Base-by-base conservation (phyloP, 2,888 invertebrate genomes). In the Belgica antarctica region DNA sequence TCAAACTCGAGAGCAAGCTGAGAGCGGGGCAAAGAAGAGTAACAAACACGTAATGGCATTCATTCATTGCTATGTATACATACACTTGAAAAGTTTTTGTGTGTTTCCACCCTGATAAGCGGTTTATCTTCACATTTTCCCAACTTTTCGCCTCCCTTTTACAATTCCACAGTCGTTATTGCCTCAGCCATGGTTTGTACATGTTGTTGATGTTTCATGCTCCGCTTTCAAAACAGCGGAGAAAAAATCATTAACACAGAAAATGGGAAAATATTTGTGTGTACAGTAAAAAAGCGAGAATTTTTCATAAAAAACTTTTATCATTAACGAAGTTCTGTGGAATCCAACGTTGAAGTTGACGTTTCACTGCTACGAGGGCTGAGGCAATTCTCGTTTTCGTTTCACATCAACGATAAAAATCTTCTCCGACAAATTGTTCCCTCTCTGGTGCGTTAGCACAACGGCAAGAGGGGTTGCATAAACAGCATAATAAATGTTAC, bases 121-220 rank as follows among this genome's bases (percentile, higher is more conserved):
- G 74, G 76, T 75, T 76, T 76, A 76, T 76, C 76, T 75, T 75
- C 74, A 73, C 74, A 74, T 75, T 74, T 74, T 34, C 28, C 57
- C 25, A 15, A 22, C 59, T 59, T n/a, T 59, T 8, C 27, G 59
- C 59, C 59, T 59, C 25, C 59, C 25, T 52, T 31, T 31, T 17
- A 17, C 22, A 52, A 25, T 27, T 59, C 59, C n/a, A 15, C 59
- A 59, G 27, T 52, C 52, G 52, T 52, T 19, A 22, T 52, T 52
- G 52, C 41, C 15, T 41, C 15, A 3, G 7, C 52, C 22, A 52
- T n/a, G 22, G 17, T 10, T 52, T 17, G 52, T 52, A 19, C n/a
- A n/a, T 52, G 52, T 52, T 52, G 52, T 22, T 52, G 52, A 19
- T 52, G 17, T 52, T 52, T 22, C 7, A 7, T 22, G 52, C 52